Conservation (phyloP, 2,113 vertebrate species). For the Phaethon lepturus region DNA sequence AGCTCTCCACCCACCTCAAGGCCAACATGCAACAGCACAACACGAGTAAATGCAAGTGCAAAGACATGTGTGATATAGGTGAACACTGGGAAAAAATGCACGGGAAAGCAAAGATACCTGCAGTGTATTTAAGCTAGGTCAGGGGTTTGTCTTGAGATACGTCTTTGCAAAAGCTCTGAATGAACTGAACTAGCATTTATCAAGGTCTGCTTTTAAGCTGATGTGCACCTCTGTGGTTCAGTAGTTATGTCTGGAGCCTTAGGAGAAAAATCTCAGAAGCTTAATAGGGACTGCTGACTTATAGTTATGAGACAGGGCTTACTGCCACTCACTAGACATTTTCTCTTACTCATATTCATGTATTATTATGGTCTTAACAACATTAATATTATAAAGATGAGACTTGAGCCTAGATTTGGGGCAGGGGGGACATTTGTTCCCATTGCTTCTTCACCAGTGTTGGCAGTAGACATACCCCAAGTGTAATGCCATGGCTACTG, state of each 20-base stretch:
- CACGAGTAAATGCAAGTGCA: not conserved
- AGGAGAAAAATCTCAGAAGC: not conserved
- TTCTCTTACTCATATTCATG: not conserved
- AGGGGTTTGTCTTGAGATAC: not conserved
- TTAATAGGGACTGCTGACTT: not conserved
- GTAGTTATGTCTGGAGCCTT: not conserved
- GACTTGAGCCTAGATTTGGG: not conserved
- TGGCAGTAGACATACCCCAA: not conserved
- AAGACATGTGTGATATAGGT: not conserved
- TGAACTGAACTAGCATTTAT: not conserved
- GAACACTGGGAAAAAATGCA: not conserved
- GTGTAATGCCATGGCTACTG: not conserved
- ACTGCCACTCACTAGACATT: not conserved
- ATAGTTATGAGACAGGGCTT: not conserved
- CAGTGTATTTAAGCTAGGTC: not conserved
- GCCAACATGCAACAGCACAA: not conserved
- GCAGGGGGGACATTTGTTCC: not conserved
- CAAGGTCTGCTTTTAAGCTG: not conserved
- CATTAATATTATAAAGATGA: not conserved
- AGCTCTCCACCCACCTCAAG: not conserved
- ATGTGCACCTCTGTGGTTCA: not conserved
- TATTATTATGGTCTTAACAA: not conserved
- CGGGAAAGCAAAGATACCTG: not conserved
- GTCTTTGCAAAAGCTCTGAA: not conserved
- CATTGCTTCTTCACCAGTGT: not conserved